Evolutionary conservation across 2,888 invertebrate genomes (phyloP), one percentile per base, ranked within the genome.

Genomic region (Conchocele bisecta): DNA sequence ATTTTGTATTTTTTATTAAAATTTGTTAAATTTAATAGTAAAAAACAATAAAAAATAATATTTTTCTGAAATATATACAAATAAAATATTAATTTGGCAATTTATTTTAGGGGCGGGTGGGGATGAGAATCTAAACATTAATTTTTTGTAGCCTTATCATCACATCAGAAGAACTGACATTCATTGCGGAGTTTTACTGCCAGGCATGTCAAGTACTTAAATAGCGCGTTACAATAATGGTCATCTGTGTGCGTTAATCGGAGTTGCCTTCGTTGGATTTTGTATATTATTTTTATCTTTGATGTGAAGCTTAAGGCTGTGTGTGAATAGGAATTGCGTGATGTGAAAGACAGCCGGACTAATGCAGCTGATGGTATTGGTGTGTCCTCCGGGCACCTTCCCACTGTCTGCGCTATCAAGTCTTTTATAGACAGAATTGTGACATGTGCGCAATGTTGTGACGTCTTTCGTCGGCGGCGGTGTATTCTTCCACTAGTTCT

Each of bases 401-500:
- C 67, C 24, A 20, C 46, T 11, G 75, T 29, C 54, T 65, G 46
- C 3, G 31, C n/a, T 1, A 78, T 68, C 42, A 75, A n/a, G 17
- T 66, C 75, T 20, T 50, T 37, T 13, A 77, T 2, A 6, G 73
- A 80, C 5, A 77, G 1, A 20, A 31, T 66, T 76, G 26, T 11
- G 60, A 63, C 44, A 79, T 6, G 35, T 76, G 76, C 9, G 61
- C 33, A n/a, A n/a, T 39, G 17, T 39, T 51, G 35, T 72, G 75
- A 3, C 71, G 7, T n/a, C 71, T 54, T 6, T 78, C 74, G 65
- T 78, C 74, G 17, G 78, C 71, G 13, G 74, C 71, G 6, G 71
- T 63, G 13, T 35, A 13, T 1, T 41, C 46, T 41, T 67, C 68
- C 3, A 71, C 48, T 6, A 67, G n/a, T 31, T 61, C 68, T 24